phyloP scores from a whole-genome alignment of 2,888 invertebrate species.

The Smittia aterrima region DNA sequence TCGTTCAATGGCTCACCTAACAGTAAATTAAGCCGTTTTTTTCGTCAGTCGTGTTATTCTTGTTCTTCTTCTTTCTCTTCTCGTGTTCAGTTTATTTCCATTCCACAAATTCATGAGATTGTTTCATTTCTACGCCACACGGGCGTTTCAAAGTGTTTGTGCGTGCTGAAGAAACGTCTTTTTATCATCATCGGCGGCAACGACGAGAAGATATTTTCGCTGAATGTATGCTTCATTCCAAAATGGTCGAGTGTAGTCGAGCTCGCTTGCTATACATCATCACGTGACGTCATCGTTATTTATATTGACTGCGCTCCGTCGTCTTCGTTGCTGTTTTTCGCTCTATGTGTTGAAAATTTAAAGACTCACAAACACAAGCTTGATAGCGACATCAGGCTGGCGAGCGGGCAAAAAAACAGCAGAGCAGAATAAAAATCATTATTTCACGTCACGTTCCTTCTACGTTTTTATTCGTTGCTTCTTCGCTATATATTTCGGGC shows the following conservation, averaged over 20 bases:
- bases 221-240: neutral
- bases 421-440: constrained; percentile 14
- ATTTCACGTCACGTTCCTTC: constrained; percentile 38
- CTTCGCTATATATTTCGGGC: constrained; percentile 26
- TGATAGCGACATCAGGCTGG: neutral
- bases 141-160: neutral
- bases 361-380: neutral
- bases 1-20: constrained; percentile 15
- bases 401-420: constrained; percentile 13
- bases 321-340: constrained; percentile 19
- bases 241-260: constrained; percentile 13
- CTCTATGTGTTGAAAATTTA: neutral
- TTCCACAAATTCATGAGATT: constrained; percentile 37
- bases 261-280: constrained; percentile 11
- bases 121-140: constrained; percentile 8
- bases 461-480: constrained; percentile 27
- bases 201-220: neutral
- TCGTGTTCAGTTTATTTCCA: constrained; percentile 18
- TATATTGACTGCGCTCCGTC: constrained; percentile 19
- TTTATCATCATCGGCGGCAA: constrained; percentile 18
- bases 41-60: constrained; percentile 34
- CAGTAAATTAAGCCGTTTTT: constrained; percentile 35
- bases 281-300: constrained; percentile 34
- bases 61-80: constrained; percentile 23
- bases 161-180: constrained; percentile 4